phyloP scores from a whole-genome alignment of 1,140 invertebrate genomes.

The Drusus annulatus region DNA sequence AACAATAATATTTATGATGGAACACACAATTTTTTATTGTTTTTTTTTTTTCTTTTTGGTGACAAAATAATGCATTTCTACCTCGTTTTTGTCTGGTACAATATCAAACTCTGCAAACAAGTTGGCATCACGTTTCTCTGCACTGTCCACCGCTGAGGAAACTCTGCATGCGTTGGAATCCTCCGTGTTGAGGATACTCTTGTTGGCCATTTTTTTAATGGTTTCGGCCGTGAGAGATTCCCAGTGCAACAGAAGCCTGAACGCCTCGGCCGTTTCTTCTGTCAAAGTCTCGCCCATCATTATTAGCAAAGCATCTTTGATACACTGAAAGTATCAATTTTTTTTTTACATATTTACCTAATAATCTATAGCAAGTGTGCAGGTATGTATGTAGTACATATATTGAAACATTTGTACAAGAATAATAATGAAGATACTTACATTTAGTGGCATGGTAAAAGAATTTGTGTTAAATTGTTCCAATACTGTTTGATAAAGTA shows the following conservation, averaged over 20 bases:
- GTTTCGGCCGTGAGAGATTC: constrained; percentile 42
- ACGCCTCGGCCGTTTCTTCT: constrained; percentile 42
- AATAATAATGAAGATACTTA: too few relatives aligned
- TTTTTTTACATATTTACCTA: background rate
- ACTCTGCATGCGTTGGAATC: background rate
- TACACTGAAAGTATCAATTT: constrained; percentile 51
- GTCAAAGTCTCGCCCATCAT: constrained; percentile 56
- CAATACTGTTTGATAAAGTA: constrained; percentile 73
- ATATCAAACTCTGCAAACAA: constrained; percentile 56
- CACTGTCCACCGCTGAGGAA: background rate
- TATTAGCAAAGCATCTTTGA: constrained; percentile 47
- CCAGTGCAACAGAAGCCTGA: constrained; percentile 47
- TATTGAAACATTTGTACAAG: too few relatives aligned
- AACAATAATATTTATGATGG: too few relatives aligned
- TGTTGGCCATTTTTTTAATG: constrained; percentile 42
- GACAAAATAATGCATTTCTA: constrained; percentile 4
- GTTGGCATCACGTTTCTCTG: constrained; percentile 20
- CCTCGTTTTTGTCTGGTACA: constrained; percentile 46
- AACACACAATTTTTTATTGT: too few relatives aligned
- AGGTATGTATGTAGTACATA: too few relatives aligned
- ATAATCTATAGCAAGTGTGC: background rate
- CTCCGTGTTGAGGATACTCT: constrained; percentile 34
- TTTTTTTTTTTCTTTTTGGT: background rate
- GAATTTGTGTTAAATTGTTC: constrained; percentile 64
- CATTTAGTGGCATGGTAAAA: too few relatives aligned